phyloP scores from a whole-genome alignment of 1,140 invertebrate species.

The Chrysomallon squamiferum region DNA sequence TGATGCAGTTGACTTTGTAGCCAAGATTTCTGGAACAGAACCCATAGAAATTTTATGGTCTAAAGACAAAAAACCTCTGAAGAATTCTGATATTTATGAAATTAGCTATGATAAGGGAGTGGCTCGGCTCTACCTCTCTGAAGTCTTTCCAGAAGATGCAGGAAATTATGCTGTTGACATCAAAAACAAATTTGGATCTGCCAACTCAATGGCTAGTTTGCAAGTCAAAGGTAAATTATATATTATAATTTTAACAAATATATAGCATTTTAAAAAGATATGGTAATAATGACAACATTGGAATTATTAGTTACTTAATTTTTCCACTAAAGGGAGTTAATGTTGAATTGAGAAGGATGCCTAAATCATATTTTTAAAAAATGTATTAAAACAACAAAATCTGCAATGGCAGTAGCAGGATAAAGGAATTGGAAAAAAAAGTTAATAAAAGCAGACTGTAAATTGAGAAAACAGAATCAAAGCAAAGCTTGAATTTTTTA shows the following conservation, averaged over 20 bases:
- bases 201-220: constrained; percentile 59
- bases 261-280: neutral
- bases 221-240: constrained; percentile 51
- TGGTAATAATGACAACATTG: neutral
- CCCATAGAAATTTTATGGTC: constrained; percentile 55
- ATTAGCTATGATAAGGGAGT: constrained; percentile 45
- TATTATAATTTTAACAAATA: neutral
- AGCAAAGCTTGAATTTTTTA: no score
- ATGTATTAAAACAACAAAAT: no score
- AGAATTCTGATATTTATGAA: constrained; percentile 28
- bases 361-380: no score
- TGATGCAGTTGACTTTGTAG: constrained; percentile 51
- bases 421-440: no score
- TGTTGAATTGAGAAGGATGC: no score
- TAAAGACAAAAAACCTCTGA: constrained; percentile 51
- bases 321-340: no score
- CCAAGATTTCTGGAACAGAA: constrained; percentile 59
- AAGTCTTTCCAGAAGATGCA: constrained; percentile 91
- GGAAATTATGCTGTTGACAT: constrained; percentile 94
- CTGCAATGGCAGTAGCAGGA: no score
- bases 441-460: no score
- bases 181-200: constrained; percentile 86
- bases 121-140: constrained; percentile 72
- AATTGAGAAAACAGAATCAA: no score
- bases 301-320: neutral